A percentile compares a stretch with the other conserved stretches of the same genome.
Evolutionary conservation across 2,888 invertebrate genomes (phyloP).

Genomic region (Aleiodes leptofemur): DNA sequence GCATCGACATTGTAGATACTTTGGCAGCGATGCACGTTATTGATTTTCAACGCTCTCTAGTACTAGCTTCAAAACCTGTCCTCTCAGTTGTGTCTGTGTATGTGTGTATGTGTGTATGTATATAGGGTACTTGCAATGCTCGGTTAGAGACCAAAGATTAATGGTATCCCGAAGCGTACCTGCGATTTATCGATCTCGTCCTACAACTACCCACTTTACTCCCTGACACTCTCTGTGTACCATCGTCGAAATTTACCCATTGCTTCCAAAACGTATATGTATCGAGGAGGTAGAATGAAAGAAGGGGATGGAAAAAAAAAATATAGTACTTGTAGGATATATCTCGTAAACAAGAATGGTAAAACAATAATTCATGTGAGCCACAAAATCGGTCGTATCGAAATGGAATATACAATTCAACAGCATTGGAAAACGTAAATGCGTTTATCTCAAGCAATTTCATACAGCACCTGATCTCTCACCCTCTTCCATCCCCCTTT

Average conservation of each 20-base stretch:
- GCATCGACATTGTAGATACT: constrained; percentile 13
- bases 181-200: constrained; percentile 54
- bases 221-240: constrained; percentile 34
- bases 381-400: constrained; percentile 1
- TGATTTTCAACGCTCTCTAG: constrained; percentile 32
- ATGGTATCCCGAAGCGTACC: constrained; percentile 52
- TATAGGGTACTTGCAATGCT: constrained; percentile 29
- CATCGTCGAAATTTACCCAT: constrained; percentile 27
- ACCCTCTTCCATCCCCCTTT: neutral
- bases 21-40: constrained; percentile 24
- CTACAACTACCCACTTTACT: constrained; percentile 38
- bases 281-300: constrained; percentile 6
- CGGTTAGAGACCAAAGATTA: constrained; percentile 47
- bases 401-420: constrained; percentile 24
- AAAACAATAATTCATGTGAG: constrained; percentile 39
- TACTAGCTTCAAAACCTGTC: constrained; percentile 27
- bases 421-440: constrained; percentile 30
- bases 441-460: constrained; percentile 43
- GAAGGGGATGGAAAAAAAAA: constrained; percentile 15
- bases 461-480: constrained; percentile 38
- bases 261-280: constrained; percentile 30
- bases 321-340: neutral
- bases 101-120: constrained; percentile 11
- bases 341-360: constrained; percentile 27
- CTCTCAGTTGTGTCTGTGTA: constrained; percentile 3